Conservation (phyloP, 2,113 vertebrate genomes). For the Coregonus clupeaformis region DNA sequence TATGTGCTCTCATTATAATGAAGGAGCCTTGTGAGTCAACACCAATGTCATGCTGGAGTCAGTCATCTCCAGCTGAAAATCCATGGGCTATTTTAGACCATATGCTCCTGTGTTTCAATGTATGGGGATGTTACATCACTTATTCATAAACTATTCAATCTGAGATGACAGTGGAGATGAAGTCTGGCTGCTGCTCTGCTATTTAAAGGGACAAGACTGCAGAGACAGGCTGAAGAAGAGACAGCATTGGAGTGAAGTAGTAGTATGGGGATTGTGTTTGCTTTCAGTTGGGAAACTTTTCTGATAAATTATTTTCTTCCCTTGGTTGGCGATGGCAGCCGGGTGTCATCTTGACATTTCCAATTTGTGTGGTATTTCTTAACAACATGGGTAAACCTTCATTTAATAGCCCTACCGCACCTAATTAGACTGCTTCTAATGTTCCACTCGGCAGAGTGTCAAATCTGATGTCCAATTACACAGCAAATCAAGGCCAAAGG, state of each 20-base stretch:
- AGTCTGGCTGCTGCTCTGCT: slow-evolving; percentile 8
- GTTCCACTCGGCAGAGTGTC: slow-evolving; percentile 74
- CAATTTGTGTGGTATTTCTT: slow-evolving; percentile 74
- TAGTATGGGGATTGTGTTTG: slow-evolving; percentile 16
- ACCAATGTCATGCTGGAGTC: slow-evolving; percentile 58
- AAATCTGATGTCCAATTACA: slow-evolving; percentile 77
- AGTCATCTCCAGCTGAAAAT: slow-evolving; percentile 52
- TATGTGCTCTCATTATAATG: slow-evolving; percentile 68
- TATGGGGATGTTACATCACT: slow-evolving; percentile 36
- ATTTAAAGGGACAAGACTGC: slow-evolving; percentile 4
- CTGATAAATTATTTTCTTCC: slow-evolving; percentile 63
- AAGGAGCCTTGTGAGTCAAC: slow-evolving; percentile 71
- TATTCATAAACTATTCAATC: slow-evolving; percentile 44
- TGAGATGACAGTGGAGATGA: slow-evolving; percentile 19
- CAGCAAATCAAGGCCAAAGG: slow-evolving; percentile 71
- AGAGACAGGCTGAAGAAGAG: slow-evolving; percentile 3
- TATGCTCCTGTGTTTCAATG: slow-evolving; percentile 41
- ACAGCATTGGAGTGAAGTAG: slow-evolving; percentile 35
- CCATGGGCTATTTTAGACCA: slow-evolving; percentile 57
- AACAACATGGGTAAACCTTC: slow-evolving; percentile 66
- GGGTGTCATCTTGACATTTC: slow-evolving; percentile 67
- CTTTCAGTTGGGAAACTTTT: slow-evolving; percentile 51
- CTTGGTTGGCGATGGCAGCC: slow-evolving; percentile 46
- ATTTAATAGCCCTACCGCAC: slow-evolving; percentile 68
- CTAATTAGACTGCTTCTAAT: slow-evolving; percentile 75